Evolutionary conservation across 1,140 invertebrate genomes (phyloP).

Genomic region (Fopius arisanus): DNA sequence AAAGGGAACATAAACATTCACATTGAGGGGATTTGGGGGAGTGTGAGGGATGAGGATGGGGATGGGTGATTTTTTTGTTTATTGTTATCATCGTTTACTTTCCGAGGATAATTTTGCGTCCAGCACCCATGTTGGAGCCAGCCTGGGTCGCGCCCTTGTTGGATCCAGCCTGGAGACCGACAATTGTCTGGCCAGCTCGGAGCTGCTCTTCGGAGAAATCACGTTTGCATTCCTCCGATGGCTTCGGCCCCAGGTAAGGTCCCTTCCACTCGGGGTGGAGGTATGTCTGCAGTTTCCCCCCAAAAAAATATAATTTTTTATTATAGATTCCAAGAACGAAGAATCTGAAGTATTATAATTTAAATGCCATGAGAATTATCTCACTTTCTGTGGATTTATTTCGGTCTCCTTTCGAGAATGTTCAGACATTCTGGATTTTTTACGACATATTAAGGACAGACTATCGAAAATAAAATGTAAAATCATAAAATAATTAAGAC

Average conservation of each 20-base stretch:
- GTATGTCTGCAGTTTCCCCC: too few species aligned
- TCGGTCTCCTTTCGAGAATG: too few species aligned
- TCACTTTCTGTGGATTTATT: too few species aligned
- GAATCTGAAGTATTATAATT: too few species aligned
- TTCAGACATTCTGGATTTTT: too few species aligned
- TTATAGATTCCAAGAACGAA: too few species aligned
- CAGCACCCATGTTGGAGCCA: slow-evolving; percentile 90
- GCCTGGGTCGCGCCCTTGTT: slow-evolving; percentile 90
- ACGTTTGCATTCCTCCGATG: slow-evolving; percentile 85
- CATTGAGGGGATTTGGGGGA: not conserved
- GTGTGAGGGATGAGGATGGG: not conserved
- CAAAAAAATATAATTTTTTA: slow-evolving; percentile 24
- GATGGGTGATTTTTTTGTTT: not conserved
- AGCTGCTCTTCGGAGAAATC: slow-evolving; percentile 91
- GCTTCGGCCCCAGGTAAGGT: slow-evolving; percentile 84
- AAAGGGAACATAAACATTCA: slow-evolving; percentile 49
- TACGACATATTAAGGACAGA: too few species aligned
- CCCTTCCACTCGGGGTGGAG: slow-evolving; percentile 87
- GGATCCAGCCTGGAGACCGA: slow-evolving; percentile 90
- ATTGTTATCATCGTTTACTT: slow-evolving; percentile 67
- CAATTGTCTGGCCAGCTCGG: slow-evolving; percentile 82
- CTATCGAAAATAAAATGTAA: too few species aligned
- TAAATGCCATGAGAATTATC: too few species aligned
- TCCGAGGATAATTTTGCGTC: slow-evolving; percentile 82
- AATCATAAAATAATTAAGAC: too few species aligned